These are phyloP conservation scores for Dryococelus australis DNA, from an alignment of 2,888 invertebrate species.

Conservation along the genomic window DNA sequence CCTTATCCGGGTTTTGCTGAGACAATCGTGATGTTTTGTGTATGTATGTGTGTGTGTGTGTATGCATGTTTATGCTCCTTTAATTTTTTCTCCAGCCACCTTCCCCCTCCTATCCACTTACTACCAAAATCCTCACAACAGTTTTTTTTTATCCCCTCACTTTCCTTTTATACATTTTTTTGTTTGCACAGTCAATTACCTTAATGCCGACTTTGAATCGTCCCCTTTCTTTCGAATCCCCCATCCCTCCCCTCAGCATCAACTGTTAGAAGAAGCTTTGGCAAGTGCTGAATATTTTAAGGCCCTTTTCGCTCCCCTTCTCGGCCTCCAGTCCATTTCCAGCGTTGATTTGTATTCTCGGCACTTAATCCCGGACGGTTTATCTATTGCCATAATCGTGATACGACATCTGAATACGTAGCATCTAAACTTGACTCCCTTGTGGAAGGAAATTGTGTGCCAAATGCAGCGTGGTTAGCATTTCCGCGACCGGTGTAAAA, in stretches of 20 bases:
- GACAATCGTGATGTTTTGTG: not conserved
- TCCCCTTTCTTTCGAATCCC: not conserved
- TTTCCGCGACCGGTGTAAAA: too few relatives aligned
- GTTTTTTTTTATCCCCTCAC: not conserved
- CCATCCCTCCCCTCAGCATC: not conserved
- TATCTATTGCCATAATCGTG: too few relatives aligned
- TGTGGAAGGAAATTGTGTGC: too few relatives aligned
- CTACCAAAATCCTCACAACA: not conserved
- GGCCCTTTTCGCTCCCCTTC: not conserved
- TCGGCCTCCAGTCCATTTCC: too few relatives aligned
- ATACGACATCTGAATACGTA: too few relatives aligned
- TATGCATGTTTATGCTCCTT: not conserved
- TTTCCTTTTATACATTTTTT: not conserved
- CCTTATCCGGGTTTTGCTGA: not conserved
- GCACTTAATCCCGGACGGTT: too few relatives aligned
- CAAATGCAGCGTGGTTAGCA: too few relatives aligned
- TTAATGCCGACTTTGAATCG: slow-evolving; percentile 22
- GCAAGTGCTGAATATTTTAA: not conserved
- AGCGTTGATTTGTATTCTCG: too few relatives aligned
- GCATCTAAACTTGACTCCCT: too few relatives aligned
- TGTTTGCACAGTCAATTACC: slow-evolving; percentile 24
- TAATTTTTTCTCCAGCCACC: not conserved
- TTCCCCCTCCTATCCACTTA: not conserved
- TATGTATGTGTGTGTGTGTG: too few relatives aligned
- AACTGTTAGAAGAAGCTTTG: not conserved